phyloP scores from a whole-genome alignment of 2,113 vertebrate species.

The Calypte anna region DNA sequence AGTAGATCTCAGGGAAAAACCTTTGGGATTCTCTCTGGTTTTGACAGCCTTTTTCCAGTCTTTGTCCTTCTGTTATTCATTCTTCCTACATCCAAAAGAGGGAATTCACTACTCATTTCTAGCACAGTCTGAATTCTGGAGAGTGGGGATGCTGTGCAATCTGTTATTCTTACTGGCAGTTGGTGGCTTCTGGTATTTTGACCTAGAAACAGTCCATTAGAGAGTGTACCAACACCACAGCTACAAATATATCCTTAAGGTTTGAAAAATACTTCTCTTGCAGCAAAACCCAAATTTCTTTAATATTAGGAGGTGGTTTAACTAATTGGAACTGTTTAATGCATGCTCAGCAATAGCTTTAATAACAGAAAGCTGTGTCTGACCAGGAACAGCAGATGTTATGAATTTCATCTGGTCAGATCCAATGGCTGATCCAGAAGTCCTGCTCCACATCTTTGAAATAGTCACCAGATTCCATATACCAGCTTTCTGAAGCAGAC shows the following conservation, averaged over 20 bases:
- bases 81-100: not conserved
- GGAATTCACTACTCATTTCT: not conserved
- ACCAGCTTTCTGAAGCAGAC: not conserved
- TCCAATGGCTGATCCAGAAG: constrained; percentile 36
- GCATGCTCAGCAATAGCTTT: constrained; percentile 70
- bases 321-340: constrained; percentile 64
- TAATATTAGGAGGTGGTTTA: constrained; percentile 65
- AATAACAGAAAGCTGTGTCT: constrained; percentile 62
- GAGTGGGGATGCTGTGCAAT: not conserved
- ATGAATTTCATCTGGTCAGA: constrained; percentile 66
- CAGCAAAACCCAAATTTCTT: constrained; percentile 29
- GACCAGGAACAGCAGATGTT: constrained; percentile 42
- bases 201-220: not conserved
- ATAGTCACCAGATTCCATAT: constrained; percentile 55
- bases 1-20: not conserved
- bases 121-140: not conserved
- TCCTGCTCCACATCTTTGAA: constrained; percentile 61
- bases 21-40: not conserved
- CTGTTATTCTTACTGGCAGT: not conserved
- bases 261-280: constrained; percentile 27
- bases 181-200: constrained; percentile 9
- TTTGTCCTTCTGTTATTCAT: not conserved
- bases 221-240: constrained; percentile 8
- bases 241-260: constrained; percentile 21
- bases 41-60: not conserved